Percentiles rank a stretch among this genome's conserved stretches.
Evolutionary conservation across 2,888 invertebrate species (phyloP).

Genomic region (Rhabditoides inermis): DNA sequence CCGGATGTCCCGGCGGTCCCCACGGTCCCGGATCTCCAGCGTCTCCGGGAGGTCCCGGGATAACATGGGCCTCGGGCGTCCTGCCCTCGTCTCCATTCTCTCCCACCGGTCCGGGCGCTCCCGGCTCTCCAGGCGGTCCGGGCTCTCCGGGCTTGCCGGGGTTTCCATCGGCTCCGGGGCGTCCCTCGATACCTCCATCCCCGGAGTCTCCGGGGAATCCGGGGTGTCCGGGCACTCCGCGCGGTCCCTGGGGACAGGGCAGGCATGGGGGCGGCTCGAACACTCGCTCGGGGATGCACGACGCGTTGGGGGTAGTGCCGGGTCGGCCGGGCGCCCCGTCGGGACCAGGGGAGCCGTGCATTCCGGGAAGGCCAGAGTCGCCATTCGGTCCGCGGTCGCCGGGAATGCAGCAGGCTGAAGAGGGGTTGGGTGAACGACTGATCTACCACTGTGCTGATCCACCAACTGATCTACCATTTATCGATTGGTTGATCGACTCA

Average conservation of each 20-base stretch:
- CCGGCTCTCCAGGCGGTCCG: slow-evolving; percentile 41
- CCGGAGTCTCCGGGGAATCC: slow-evolving; percentile 18
- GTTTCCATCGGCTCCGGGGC: slow-evolving; percentile 41
- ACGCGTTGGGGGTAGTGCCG: slow-evolving; percentile 51
- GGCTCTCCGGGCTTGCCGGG: slow-evolving; percentile 21
- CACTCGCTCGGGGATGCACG: slow-evolving; percentile 50
- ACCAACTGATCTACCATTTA: no score
- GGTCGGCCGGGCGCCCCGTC: slow-evolving; percentile 52
- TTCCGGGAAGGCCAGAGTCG: slow-evolving; percentile 42
- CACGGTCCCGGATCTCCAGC: slow-evolving; percentile 34
- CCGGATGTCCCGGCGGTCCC: slow-evolving; percentile 40
- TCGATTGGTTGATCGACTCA: no score
- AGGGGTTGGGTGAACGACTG: background rate
- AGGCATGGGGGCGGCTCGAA: slow-evolving; percentile 53
- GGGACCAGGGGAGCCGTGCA: slow-evolving; percentile 44
- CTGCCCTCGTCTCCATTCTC: no score
- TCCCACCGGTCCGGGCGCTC: slow-evolving; percentile 31
- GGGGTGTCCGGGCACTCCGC: slow-evolving; percentile 42
- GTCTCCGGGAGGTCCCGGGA: slow-evolving; percentile 50
- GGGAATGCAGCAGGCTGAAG: slow-evolving; percentile 49
- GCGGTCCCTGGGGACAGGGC: slow-evolving; percentile 49
- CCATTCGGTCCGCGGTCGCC: slow-evolving; percentile 44
- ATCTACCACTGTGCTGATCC: no score
- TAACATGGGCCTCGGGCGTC: slow-evolving; percentile 50
- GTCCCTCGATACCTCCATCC: background rate